Conservation (phyloP, 1,140 invertebrate species). For the Drosophila novamexicana region DNA sequence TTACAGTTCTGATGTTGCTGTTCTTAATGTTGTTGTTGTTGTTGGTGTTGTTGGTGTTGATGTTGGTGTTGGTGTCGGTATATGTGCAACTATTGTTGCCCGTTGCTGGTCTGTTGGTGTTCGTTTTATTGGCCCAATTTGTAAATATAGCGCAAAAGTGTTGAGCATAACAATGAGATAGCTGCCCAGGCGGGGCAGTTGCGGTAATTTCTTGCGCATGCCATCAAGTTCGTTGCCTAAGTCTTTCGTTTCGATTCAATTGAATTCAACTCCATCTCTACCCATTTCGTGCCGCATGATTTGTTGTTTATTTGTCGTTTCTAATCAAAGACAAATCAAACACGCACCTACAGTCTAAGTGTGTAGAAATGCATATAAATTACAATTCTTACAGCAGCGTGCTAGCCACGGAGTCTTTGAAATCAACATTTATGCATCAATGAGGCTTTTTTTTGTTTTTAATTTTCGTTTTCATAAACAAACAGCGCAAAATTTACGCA, state of each 20-base stretch:
- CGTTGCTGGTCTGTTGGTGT: constrained; percentile 54
- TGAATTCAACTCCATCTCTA: constrained; percentile 23
- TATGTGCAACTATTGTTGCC: constrained; percentile 8
- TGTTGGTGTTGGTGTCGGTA: neutral
- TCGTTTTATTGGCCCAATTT: constrained; percentile 83
- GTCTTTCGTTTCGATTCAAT: constrained; percentile 63
- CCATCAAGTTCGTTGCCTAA: constrained; percentile 73
- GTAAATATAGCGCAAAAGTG: constrained; percentile 82
- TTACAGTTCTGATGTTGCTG: constrained; percentile 62
- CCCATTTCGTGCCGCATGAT: constrained; percentile 73
- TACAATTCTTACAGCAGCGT: constrained; percentile 61
- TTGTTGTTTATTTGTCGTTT: constrained; percentile 82
- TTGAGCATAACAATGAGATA: constrained; percentile 74
- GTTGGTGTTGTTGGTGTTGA: neutral
- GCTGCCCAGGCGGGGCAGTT: constrained; percentile 7
- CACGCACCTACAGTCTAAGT: constrained; percentile 74
- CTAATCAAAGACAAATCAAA: constrained; percentile 75
- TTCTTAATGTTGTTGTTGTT: neutral
- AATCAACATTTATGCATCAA: constrained; percentile 78
- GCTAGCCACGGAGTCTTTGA: constrained; percentile 30
- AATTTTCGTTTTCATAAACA: constrained; percentile 49
- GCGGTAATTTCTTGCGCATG: constrained; percentile 50
- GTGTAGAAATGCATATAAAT: constrained; percentile 78
- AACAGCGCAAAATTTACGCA: constrained; percentile 70
- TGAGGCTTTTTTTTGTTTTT: constrained; percentile 46